Evolutionary conservation across 1,140 invertebrate species (phyloP).

Genomic region (Nasonia giraulti): DNA sequence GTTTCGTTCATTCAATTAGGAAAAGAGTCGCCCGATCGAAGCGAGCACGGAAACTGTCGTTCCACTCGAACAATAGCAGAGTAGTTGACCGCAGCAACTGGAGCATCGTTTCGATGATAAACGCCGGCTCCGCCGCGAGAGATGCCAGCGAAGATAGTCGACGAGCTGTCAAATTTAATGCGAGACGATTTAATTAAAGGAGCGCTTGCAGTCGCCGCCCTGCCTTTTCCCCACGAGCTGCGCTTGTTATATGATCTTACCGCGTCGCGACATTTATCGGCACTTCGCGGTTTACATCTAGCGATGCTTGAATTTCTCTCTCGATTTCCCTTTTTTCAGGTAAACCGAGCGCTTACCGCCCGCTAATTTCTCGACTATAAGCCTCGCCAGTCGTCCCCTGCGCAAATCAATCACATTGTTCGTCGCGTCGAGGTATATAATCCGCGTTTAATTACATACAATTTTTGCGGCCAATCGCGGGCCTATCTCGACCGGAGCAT

Average conservation of each 20-base stretch:
- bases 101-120: slow-evolving; percentile 37
- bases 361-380: too few relatives aligned
- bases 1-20: too few relatives aligned
- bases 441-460: slow-evolving; percentile 20
- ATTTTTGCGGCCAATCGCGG: background rate
- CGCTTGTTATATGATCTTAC: slow-evolving; percentile 20
- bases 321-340: background rate
- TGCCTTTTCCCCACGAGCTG: background rate
- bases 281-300: slow-evolving; percentile 38
- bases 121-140: slow-evolving; percentile 14
- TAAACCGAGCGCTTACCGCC: background rate
- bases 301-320: slow-evolving; percentile 1
- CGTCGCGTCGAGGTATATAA: background rate
- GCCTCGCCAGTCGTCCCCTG: background rate
- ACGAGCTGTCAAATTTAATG: slow-evolving; percentile 41
- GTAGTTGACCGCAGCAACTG: background rate
- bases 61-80: too few relatives aligned
- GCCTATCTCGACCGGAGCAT: background rate
- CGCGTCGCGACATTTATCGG: slow-evolving; percentile 28
- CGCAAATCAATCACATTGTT: background rate
- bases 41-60: too few relatives aligned
- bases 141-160: slow-evolving; percentile 25
- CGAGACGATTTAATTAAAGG: slow-evolving; percentile 47
- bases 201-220: slow-evolving; percentile 8
- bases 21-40: too few relatives aligned